Base-by-base conservation (phyloP, 2,113 vertebrate genomes). In the Cololabis saira region DNA sequence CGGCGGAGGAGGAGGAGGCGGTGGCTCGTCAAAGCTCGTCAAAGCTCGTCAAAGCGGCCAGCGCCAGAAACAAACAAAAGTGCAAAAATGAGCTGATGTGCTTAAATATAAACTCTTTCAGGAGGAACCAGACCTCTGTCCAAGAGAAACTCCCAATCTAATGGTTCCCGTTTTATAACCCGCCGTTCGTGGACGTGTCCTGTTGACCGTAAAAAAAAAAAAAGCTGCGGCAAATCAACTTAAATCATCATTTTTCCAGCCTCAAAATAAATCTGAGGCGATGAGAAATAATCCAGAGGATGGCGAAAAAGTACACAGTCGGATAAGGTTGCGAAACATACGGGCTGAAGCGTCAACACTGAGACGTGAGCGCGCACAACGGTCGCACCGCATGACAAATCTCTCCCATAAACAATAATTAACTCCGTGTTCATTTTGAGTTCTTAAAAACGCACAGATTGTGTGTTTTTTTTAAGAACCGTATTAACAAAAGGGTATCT, bases 1-100 rank as follows among this genome's bases (percentile, higher is more conserved):
- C 10, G 30, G 47, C 51, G 61, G 22, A 47, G 22, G 42, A 50
- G 56, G 52, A 60, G 45, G 54, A 67, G 66, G 41, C 51, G 30
- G n/a, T n/a, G n/a, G n/a, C n/a, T n/a, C n/a, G n/a, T n/a, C n/a
- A n/a, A n/a, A n/a, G n/a, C n/a, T n/a, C n/a, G n/a, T n/a, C n/a
- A n/a, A n/a, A n/a, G 49, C 52, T 56, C 51, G 61, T 15, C 1
- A 17, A 68, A 47, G 55, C 59, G 58, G 41, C 54, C 47, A 71
- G 60, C 37, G 57, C 24, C 54, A 66, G 61, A 60, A 53, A 33
- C n/a, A 51, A 27, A 15, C 3, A 37, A 54, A 37, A 48, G 5
- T 19, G 2, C 17, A 18, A 60, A 49, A 27, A 58, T 43, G 1
- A 56, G 48, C 24, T 12, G 17, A 45, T 12, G 43, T 17, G 65